A percentile compares a stretch with the other conserved stretches of the same genome.
phyloP scores from a whole-genome alignment of 1,140 invertebrate species.

The Drosophila aff. region DNA sequence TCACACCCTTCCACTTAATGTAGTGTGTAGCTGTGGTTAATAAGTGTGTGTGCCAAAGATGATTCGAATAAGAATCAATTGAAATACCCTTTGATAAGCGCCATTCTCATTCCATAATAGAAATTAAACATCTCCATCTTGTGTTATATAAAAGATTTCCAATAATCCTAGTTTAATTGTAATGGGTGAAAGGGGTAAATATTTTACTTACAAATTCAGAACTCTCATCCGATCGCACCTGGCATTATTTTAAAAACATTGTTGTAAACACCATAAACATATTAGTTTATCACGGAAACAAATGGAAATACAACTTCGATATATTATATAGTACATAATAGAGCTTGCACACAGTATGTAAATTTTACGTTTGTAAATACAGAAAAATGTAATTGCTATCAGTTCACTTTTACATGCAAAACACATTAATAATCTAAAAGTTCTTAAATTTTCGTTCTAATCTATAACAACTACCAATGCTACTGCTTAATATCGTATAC shows the following conservation, averaged over 20 bases:
- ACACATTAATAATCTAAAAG: background rate
- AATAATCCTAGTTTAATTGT: background rate
- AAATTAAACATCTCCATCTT: background rate
- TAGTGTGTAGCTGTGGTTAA: constrained; percentile 5
- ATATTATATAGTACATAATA: background rate
- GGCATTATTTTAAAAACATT: background rate
- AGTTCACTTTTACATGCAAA: background rate
- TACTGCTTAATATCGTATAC: constrained; percentile 28
- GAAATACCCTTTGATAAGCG: background rate
- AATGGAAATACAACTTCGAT: background rate
- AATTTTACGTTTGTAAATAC: background rate
- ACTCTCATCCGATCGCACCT: background rate
- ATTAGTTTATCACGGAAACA: no score
- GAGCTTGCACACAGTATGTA: background rate
- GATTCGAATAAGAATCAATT: background rate
- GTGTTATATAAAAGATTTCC: background rate
- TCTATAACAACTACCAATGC: background rate
- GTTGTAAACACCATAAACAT: background rate
- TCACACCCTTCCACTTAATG: background rate
- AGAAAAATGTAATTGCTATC: no score
- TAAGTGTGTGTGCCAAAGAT: constrained; percentile 4
- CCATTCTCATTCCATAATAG: background rate
- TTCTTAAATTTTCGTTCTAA: constrained; percentile 4
- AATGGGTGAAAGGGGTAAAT: background rate
- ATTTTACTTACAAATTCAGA: background rate